Evolutionary conservation across 1,140 invertebrate genomes (phyloP).

Genomic region (Holcopasites calliopsidis): DNA sequence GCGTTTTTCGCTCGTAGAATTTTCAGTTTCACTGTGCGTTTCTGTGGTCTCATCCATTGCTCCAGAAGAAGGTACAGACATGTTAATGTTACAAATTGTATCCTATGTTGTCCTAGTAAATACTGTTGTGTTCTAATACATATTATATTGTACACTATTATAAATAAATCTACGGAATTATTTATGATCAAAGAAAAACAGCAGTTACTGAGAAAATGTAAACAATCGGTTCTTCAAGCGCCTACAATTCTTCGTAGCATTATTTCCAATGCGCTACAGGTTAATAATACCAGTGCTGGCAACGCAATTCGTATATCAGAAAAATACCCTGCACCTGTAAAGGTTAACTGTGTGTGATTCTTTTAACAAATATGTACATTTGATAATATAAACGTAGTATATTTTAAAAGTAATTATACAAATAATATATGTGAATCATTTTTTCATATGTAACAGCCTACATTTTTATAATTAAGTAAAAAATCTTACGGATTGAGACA

Average conservation of each 20-base stretch:
- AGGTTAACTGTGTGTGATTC: neutral
- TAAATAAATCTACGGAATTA: slow-evolving; percentile 5
- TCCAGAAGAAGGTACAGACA: slow-evolving; percentile 35
- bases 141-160: neutral
- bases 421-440: neutral
- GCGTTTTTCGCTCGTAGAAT: no score
- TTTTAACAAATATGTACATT: neutral
- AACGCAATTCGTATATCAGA: neutral
- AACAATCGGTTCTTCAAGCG: neutral
- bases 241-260: neutral
- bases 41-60: slow-evolving; percentile 13
- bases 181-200: slow-evolving; percentile 13
- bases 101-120: neutral
- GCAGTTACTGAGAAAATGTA: neutral
- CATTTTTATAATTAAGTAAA: neutral
- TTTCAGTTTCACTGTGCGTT: neutral
- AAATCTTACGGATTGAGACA: no score
- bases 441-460: neutral
- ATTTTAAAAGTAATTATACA: neutral
- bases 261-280: neutral
- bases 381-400: neutral
- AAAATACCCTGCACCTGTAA: slow-evolving; percentile 8
- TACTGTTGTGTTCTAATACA: neutral
- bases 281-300: slow-evolving; percentile 1
- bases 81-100: neutral